Evolutionary conservation across 2,113 vertebrate genomes (phyloP), one percentile per base, ranked within the genome.

Genomic region (Otolemur garnettii): DNA sequence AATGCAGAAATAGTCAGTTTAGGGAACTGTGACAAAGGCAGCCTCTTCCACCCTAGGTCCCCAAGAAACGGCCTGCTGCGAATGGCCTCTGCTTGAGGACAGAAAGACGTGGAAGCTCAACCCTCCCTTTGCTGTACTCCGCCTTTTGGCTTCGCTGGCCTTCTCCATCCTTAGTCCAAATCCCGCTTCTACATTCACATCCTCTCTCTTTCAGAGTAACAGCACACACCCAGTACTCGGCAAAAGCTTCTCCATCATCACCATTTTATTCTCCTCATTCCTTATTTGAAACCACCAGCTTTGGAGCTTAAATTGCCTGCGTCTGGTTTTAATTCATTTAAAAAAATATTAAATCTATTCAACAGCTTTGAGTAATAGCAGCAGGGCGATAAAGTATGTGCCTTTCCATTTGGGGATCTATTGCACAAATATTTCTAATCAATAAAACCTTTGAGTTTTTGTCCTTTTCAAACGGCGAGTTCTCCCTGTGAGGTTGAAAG

Each of bases 331-430:
- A 95, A 94, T 94, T 97, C 93, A 96, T 95, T 96, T 87, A 50
- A 86, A 95, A 93, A 97, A 97, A 95, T 97, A 74, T 85, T 93
- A 89, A 96, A 96, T 95, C 93, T 96, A 77, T 97, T 96, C 86
- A 96, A 91, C 88, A 96, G 88, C 80, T 95, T 91, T 93, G 96
- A 96, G 82, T 97, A 91, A 96, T 78, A 71, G 64, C 59, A 94
- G 59, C 7, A 83, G 79, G 12, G 91, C 7, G 89, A 94, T 95
- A 94, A 97, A 97, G 83, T 94, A 28, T 59, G 71, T 74, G 91
- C 79, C 83, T 96, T 97, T 96, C 88, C 75, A 89, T 97, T 95
- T 95, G 80, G 85, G 80, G 79, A 91, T 85, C 91, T 93, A 64
- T 45, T 95, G 66, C 30, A 81, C 83, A 96, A 97, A 96, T 96